These are phyloP conservation scores for Lutraria rhynchaena DNA, from an alignment of 1,140 invertebrate genomes.

Conservation along the genomic window DNA sequence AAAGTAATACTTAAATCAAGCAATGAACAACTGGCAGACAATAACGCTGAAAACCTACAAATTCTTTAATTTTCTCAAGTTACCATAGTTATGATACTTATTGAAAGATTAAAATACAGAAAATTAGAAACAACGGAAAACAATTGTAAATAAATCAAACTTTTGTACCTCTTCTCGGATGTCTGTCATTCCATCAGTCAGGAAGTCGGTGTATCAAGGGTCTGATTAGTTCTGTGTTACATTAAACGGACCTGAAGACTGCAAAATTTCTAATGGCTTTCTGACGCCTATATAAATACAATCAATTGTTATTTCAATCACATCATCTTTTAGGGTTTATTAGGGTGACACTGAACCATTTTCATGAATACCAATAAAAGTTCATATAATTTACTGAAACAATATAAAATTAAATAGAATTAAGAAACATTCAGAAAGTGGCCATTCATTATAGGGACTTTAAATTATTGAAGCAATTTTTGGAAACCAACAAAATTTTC, in stretches of 20 bases:
- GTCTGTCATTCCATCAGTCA: not conserved
- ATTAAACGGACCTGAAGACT: not conserved
- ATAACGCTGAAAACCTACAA: constrained; percentile 1
- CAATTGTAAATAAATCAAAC: constrained; percentile 28
- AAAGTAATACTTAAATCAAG: not conserved
- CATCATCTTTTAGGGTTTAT: not conserved
- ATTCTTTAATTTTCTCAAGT: not conserved
- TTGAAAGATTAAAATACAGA: not conserved
- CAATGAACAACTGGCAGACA: not conserved
- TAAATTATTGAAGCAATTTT: not conserved
- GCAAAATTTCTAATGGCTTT: not conserved
- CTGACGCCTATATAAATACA: constrained; percentile 22
- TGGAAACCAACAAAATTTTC: too few relatives aligned
- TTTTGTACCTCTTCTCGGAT: not conserved
- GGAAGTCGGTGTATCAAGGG: constrained; percentile 6
- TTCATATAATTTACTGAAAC: not conserved
- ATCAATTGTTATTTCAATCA: not conserved
- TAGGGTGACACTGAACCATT: not conserved
- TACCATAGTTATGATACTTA: constrained; percentile 8
- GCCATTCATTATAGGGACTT: not conserved
- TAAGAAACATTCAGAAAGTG: not conserved
- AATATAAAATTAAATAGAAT: not conserved
- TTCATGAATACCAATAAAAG: not conserved
- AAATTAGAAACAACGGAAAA: constrained; percentile 5
- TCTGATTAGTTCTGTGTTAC: constrained; percentile 12